Base-by-base conservation (phyloP, 2,113 vertebrate genomes). In the Amia ocellicauda region DNA sequence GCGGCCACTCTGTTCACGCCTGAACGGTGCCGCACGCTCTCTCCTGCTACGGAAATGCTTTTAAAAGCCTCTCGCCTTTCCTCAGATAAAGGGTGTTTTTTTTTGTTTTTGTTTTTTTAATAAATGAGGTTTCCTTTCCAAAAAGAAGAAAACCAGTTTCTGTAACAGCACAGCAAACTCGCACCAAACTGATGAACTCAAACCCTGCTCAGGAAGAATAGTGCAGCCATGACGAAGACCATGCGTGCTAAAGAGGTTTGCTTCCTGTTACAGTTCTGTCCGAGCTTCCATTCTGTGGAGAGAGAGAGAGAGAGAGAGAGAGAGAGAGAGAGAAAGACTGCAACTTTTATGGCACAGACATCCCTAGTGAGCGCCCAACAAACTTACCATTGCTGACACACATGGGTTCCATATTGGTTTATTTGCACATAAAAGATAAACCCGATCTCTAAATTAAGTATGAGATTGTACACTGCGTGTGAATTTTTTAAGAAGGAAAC, bases 341-440 rank as follows among this genome's bases (percentile, higher is more conserved):
- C n/a, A 58, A 86, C 87, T 88, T 91, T 91, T 91, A 91, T 89
- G 91, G 86, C 86, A 89, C 85, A 88, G 85, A 82, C 78, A 78
- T 85, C 83, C 78, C 84, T 89, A 86, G 86, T 90, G 78, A 36
- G 11, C 31, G 31, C 79, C 7, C 82, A n/a, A 84, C 79, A 77
- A 77, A 77, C 78, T 73, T 77, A 80, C 84, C 78, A 76, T 84
- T 82, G 83, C 76, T 83, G 78, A 85, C 41, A 54, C 22, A 2
- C 24, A 24, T 54, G 7, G 24, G n/a, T 24, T 78, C 76, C 65
- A 51, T 78, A 75, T 79, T 80, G 75, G 81, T 87, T 82, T 84
- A 79, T 89, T 89, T 90, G 85, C 86, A 90, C 82, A 84, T 81
- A 75, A 68, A 90, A 80, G 83, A 86, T 86, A 74, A 85, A 85